Conservation (phyloP, 2,888 invertebrate genomes). For the Eristalis pertinax region DNA sequence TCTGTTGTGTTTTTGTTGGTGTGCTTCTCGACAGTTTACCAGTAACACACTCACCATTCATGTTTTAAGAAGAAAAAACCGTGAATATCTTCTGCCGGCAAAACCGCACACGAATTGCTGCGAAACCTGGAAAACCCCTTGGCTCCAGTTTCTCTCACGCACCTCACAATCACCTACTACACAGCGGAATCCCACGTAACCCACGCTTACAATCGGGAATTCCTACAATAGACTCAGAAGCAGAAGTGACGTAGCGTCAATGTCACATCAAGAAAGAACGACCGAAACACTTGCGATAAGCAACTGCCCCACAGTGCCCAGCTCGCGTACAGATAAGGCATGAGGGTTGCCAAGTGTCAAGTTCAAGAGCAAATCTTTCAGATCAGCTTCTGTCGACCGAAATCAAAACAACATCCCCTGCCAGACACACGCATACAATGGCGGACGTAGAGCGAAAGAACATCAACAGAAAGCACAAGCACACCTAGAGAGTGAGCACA, state of each 20-base stretch:
- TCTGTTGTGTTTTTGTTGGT: no score
- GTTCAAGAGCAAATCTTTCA: constrained; percentile 42
- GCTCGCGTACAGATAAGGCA: constrained; percentile 5
- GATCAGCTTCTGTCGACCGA: background rate
- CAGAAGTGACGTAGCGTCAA: background rate
- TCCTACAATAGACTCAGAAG: background rate
- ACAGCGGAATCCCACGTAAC: background rate
- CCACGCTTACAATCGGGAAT: background rate
- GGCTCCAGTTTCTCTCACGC: no score
- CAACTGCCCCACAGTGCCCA: constrained; percentile 24
- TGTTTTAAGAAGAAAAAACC: no score
- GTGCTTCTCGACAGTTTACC: no score
- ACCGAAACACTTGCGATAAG: constrained; percentile 3
- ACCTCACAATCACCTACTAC: background rate
- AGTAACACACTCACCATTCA: no score
- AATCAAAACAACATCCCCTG: constrained; percentile 35
- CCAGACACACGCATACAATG: constrained; percentile 7
- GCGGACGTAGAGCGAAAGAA: background rate
- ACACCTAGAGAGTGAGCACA: constrained; percentile 15
- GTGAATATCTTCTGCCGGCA: no score
- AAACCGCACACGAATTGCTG: no score
- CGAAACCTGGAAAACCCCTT: no score
- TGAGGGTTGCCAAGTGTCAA: constrained; percentile 65
- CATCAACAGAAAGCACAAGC: constrained; percentile 28
- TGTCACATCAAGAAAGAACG: background rate